Conservation (phyloP, 1,140 invertebrate genomes). For the Argopecten irradians region DNA sequence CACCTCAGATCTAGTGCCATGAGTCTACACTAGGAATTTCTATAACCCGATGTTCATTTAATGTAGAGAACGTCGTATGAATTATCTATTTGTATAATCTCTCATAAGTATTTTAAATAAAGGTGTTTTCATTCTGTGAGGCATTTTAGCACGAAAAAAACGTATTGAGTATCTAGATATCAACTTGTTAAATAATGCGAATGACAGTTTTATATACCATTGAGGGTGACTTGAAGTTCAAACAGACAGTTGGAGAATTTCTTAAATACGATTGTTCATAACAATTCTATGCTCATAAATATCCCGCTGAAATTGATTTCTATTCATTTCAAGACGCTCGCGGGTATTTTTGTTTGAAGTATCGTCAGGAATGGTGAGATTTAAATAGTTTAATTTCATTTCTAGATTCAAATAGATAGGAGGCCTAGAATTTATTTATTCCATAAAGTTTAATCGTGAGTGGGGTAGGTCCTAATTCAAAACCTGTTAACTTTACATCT, state of each 20-base stretch:
- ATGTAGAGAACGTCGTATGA: not conserved
- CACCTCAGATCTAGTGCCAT: not conserved
- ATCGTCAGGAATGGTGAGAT: not conserved
- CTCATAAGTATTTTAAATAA: not conserved
- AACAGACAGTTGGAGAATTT: not conserved
- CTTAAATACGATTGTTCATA: not conserved
- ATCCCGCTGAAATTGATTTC: not conserved
- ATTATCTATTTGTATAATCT: conserved; percentile 13
- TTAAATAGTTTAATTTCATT: not conserved
- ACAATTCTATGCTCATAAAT: not conserved
- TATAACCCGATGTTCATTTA: not conserved
- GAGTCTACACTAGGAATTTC: not conserved
- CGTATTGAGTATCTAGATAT: not conserved
- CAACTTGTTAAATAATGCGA: not conserved
- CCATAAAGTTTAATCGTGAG: not conserved
- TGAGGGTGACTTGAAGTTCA: not conserved
- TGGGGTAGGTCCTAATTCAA: not conserved
- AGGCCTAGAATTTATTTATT: not conserved
- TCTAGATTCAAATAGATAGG: not conserved
- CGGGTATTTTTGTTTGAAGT: not conserved
- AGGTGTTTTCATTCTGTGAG: not conserved
- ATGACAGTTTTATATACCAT: not conserved
- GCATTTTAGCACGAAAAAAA: not conserved
- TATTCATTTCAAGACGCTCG: not conserved
- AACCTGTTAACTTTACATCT: not conserved